Percentiles rank a stretch among this genome's conserved stretches.
These are phyloP conservation scores for Lepidurus couesii DNA, from an alignment of 1,140 invertebrate genomes.

Conservation along the genomic window DNA sequence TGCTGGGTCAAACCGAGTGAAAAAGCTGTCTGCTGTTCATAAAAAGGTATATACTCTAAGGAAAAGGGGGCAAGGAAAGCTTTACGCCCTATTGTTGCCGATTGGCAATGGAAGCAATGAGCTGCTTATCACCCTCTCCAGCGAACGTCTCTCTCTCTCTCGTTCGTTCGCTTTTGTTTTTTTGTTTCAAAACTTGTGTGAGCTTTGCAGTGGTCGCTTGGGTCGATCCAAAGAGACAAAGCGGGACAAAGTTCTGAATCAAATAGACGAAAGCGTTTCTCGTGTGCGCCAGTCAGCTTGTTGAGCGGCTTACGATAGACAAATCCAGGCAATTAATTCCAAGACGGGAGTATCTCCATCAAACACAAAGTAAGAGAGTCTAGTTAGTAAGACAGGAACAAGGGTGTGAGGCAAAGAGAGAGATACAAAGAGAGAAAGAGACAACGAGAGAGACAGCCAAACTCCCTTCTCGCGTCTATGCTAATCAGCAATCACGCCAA, in stretches of 20 bases:
- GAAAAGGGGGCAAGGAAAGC: not conserved
- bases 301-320: constrained; percentile 9
- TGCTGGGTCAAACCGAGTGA: not conserved
- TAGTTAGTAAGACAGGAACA: not conserved
- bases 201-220: not conserved
- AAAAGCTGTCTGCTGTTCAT: not conserved
- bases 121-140: constrained; percentile 11
- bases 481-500: constrained; percentile 18
- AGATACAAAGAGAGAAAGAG: not conserved
- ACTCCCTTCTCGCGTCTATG: not conserved
- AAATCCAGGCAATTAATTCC: constrained; percentile 4
- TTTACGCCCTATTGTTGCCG: not conserved
- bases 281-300: constrained; percentile 7
- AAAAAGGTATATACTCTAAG: not conserved
- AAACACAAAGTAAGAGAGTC: not conserved
- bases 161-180: not conserved
- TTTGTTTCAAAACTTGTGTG: not conserved
- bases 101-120: not conserved
- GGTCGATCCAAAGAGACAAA: not conserved
- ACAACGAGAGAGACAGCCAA: not conserved
- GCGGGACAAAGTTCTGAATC: constrained; percentile 10
- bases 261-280: not conserved
- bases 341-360: not conserved
- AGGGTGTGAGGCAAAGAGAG: not conserved
- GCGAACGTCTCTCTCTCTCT: not conserved